Base-by-base conservation (phyloP, 2,797 vertebrate genomes). In the Lindbergichthys nudifrons region DNA sequence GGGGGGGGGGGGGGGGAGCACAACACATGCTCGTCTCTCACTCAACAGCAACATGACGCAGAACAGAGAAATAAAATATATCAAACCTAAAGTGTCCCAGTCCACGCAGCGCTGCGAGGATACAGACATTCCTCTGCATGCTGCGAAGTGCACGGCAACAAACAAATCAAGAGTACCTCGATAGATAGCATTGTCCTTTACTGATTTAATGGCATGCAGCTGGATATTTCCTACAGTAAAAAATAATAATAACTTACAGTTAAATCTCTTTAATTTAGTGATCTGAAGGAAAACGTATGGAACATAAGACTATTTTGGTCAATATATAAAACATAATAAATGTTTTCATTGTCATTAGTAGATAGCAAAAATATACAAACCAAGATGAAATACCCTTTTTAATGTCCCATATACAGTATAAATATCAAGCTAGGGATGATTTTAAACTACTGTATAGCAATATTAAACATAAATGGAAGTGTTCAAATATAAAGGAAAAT, bases 301-400 rank as follows among this genome's bases (percentile, higher is more conserved):
- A 92, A 90, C 86, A 89, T 79, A 86, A 85, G 76, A 89, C 81
- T 86, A 84, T 89, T 92, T 88, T 81, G 87, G 87, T 93, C 82
- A 87, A 91, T 88, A 92, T 90, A 83, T 84, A 92, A 77, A 88
- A 94, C 87, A 94, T 87, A 85, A 72, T 80, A 82, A 88, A 92
- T 93, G 78, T 93, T 85, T 70, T 92, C 58, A 64, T 92, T 89
- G 86, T 92, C 89, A 93, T 92, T 90, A 92, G 91, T 93, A 94
- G 92, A 93, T 95, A 95, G 95, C 95, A 96, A 96, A 93, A 97
- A 98, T 97, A 98, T 96, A 98, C 96, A 97, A 95, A 96, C 94
- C 91, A 93, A 94, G 92, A 92, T 84, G 82, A 95, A 93, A 90
- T 91, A 95, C 95, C 96, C 94, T 95, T 95, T 95, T 94, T 84